phyloP scores from a whole-genome alignment of 2,113 vertebrate genomes.

The Chauna torquata region DNA sequence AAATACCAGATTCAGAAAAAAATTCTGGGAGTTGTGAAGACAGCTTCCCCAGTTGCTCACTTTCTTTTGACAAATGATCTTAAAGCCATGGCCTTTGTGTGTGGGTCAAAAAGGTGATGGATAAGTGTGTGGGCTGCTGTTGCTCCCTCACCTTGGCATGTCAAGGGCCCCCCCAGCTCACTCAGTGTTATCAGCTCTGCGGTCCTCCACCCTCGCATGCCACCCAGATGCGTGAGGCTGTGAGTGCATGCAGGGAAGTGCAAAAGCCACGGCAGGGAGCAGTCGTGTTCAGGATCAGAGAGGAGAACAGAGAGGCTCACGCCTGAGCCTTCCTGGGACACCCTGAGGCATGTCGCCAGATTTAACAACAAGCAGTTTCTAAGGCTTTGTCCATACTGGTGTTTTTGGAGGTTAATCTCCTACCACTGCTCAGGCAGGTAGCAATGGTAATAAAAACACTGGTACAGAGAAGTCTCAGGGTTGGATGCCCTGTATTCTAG shows the following conservation, averaged over 20 bases:
- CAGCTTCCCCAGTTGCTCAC: not conserved
- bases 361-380: not conserved
- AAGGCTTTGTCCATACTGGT: not conserved
- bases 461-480: not conserved
- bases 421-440: not conserved
- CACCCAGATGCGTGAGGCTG: accelerated
- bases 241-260: not conserved
- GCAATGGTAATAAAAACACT: not conserved
- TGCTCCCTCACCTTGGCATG: not conserved
- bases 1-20: not conserved
- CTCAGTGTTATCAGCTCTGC: accelerated
- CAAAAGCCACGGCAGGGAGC: not conserved
- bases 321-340: not conserved
- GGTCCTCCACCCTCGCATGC: accelerated
- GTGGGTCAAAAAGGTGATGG: not conserved
- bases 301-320: not conserved
- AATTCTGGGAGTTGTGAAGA: not conserved
- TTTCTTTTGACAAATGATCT: not conserved
- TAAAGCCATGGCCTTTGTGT: not conserved
- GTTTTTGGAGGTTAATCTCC: not conserved
- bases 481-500: not conserved
- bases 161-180: not conserved
- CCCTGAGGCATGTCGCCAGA: not conserved
- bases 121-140: not conserved
- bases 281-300: not conserved